A percentile compares a stretch with the other conserved stretches of the same genome.
Conservation (phyloP, 2,797 vertebrate species). For the Pachyuromys duprasi region DNA sequence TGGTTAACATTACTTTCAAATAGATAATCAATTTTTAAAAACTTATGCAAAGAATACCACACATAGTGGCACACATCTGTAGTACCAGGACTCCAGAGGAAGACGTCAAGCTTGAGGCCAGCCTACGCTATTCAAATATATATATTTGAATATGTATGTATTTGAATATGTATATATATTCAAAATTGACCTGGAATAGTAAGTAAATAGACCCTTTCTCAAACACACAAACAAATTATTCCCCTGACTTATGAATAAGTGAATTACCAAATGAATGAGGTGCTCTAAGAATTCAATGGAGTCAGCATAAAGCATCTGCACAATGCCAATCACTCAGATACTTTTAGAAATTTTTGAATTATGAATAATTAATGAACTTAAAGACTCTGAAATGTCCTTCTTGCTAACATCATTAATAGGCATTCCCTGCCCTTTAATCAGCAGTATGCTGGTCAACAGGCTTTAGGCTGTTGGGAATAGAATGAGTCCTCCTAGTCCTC, state of each 20-base stretch:
- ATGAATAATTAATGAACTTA: background rate
- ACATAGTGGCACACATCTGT: background rate
- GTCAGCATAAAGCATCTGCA: constrained; percentile 18
- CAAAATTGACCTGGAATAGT: background rate
- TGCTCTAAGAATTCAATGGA: background rate
- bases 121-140: background rate
- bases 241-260: background rate
- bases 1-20: background rate
- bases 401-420: background rate
- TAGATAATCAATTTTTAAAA: background rate
- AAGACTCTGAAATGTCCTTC: background rate
- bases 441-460: background rate
- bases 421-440: constrained; percentile 11
- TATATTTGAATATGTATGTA: background rate
- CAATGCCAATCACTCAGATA: background rate
- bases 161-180: background rate
- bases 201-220: background rate
- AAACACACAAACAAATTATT: background rate
- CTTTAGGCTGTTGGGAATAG: background rate
- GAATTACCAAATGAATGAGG: background rate
- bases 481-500: background rate
- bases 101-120: background rate
- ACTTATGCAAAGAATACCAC: background rate
- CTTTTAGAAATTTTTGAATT: constrained; percentile 5
- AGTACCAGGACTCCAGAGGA: background rate